These are phyloP conservation scores for Tenthredo livida DNA, from an alignment of 2,888 invertebrate species.

Conservation along the genomic window DNA sequence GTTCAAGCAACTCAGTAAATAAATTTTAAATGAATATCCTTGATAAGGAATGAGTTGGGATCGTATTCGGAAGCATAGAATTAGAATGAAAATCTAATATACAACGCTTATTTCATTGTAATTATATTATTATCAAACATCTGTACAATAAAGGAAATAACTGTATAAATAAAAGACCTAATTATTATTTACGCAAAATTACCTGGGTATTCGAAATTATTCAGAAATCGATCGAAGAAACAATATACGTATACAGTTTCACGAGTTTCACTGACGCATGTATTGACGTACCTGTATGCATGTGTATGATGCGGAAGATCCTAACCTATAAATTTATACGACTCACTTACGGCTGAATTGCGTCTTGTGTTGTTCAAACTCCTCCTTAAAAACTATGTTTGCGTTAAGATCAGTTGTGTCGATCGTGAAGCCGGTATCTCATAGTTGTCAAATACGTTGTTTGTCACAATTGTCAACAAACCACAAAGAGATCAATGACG, in stretches of 20 bases:
- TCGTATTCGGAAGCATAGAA: conserved; percentile 45
- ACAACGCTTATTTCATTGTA: conserved; percentile 31
- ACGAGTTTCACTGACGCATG: neutral
- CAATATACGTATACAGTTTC: neutral
- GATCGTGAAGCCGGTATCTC: neutral
- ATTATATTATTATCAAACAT: conserved; percentile 9
- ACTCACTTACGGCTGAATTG: neutral
- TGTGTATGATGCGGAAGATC: neutral
- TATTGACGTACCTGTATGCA: neutral
- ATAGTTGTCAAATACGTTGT: conserved; percentile 52
- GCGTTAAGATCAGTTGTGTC: conserved; percentile 2
- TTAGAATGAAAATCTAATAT: conserved; percentile 42
- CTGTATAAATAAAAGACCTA: conserved; percentile 31
- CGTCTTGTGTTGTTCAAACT: neutral
- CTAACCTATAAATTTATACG: conserved; percentile 25
- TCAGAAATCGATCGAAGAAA: neutral
- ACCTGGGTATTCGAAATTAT: neutral
- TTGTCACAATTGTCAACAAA: conserved; percentile 63
- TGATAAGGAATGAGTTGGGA: conserved; percentile 39
- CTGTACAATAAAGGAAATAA: conserved; percentile 30
- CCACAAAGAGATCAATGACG: conserved; percentile 62
- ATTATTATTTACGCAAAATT: neutral
- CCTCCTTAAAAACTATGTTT: neutral
- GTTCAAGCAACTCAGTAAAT: conserved; percentile 88
- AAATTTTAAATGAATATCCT: conserved; percentile 52